These are phyloP conservation scores for Tauraco hartlaubi DNA, from an alignment of 2,797 vertebrate species.

Conservation along the genomic window DNA sequence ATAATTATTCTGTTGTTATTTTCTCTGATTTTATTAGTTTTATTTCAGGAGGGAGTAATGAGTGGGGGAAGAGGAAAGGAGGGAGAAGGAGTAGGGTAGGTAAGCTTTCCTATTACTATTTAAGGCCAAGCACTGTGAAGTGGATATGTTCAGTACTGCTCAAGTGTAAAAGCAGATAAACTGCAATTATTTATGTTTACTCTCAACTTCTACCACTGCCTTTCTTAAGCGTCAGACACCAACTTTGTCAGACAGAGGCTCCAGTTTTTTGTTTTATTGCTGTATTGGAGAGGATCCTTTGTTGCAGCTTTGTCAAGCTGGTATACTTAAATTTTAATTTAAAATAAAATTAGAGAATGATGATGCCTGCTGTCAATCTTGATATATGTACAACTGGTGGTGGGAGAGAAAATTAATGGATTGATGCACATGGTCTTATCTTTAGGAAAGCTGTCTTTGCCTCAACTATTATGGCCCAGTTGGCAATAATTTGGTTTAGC, in stretches of 20 bases:
- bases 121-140: not conserved
- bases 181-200: not conserved
- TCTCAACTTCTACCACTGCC: not conserved
- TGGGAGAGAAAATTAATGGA: not conserved
- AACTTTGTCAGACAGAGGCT: not conserved
- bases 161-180: not conserved
- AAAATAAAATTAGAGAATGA: not conserved
- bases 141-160: not conserved
- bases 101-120: not conserved
- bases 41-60: not conserved
- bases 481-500: not conserved
- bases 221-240: not conserved
- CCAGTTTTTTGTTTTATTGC: not conserved
- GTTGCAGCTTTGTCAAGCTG: not conserved
- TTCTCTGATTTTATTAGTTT: not conserved
- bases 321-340: not conserved
- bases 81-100: not conserved
- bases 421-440: not conserved
- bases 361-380: not conserved
- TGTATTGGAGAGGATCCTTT: not conserved
- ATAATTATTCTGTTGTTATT: not conserved
- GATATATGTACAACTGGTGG: not conserved
- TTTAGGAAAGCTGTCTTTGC: not conserved
- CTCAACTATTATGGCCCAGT: not conserved
- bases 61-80: not conserved